A percentile compares a stretch with the other conserved stretches of the same genome.
phyloP scores from a whole-genome alignment of 2,888 invertebrate species.

The Drepana falcataria region DNA sequence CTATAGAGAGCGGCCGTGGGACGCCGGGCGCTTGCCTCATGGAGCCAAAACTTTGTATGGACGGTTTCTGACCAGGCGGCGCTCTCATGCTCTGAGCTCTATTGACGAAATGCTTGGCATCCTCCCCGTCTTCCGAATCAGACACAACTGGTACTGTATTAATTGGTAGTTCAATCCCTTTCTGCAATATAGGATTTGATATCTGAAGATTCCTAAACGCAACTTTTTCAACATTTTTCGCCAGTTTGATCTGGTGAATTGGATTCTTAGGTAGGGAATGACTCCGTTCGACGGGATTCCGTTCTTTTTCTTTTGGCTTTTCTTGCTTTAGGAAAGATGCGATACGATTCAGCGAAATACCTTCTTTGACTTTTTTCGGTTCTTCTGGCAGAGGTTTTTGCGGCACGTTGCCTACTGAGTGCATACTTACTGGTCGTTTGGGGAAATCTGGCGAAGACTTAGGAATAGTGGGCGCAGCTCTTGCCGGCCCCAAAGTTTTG shows the following conservation, averaged over 20 bases:
- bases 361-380: slow-evolving; percentile 77
- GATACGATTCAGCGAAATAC: slow-evolving; percentile 83
- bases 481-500: slow-evolving; percentile 78
- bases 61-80: slow-evolving; percentile 74
- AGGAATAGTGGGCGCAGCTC: slow-evolving; percentile 80
- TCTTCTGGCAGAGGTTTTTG: slow-evolving; percentile 72
- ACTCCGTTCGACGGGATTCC: slow-evolving; percentile 71
- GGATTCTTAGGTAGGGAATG: slow-evolving; percentile 80
- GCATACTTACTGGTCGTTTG: slow-evolving; percentile 75
- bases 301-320: slow-evolving; percentile 70
- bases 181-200: slow-evolving; percentile 89
- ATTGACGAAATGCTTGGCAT: slow-evolving; percentile 80
- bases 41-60: slow-evolving; percentile 88
- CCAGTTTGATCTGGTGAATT: slow-evolving; percentile 79
- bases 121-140: slow-evolving; percentile 72
- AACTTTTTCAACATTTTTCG: slow-evolving; percentile 84
- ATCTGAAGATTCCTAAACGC: slow-evolving; percentile 87
- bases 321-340: slow-evolving; percentile 86
- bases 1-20: slow-evolving; percentile 87
- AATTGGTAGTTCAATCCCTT: slow-evolving; percentile 80
- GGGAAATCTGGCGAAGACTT: slow-evolving; percentile 51
- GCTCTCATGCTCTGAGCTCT: slow-evolving; percentile 91
- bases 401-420: slow-evolving; percentile 48
- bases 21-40: slow-evolving; percentile 84
- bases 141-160: slow-evolving; percentile 80